Evolutionary conservation across 2,888 invertebrate species (phyloP).

Genomic region (Doris montereyensis): DNA sequence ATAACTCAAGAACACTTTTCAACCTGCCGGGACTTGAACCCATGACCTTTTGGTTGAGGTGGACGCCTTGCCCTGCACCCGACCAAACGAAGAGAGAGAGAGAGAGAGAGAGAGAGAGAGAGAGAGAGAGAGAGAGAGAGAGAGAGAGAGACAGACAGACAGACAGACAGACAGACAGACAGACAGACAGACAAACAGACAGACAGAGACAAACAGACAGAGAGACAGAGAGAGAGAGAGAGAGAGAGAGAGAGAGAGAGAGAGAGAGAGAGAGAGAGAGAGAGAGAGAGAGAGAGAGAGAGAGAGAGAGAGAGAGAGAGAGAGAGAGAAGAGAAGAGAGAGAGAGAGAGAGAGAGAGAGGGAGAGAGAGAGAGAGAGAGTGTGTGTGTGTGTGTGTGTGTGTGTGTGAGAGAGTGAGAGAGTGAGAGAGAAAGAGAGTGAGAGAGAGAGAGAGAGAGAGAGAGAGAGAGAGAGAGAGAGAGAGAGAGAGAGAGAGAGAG

Average conservation of each 20-base stretch:
- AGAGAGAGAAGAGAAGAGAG: background rate
- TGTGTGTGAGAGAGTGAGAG: background rate
- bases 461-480: background rate
- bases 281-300: background rate
- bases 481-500: too few species aligned
- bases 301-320: background rate
- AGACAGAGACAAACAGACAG: background rate
- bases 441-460: background rate
- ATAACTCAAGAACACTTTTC: too few species aligned
- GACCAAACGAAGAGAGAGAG: too few species aligned
- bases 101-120: background rate
- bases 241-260: background rate
- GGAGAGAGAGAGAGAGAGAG: background rate
- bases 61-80: too few species aligned
- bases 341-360: slow-evolving; percentile 2
- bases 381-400: background rate
- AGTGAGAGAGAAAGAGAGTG: background rate
- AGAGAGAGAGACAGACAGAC: background rate
- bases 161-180: background rate
- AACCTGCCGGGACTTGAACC: too few species aligned
- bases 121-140: background rate
- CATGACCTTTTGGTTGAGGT: too few species aligned
- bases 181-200: background rate
- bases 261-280: background rate
- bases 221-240: background rate